A percentile compares a stretch with the other conserved stretches of the same genome.
Conservation (phyloP, 2,797 vertebrate species). For the Myotis findleyi region DNA sequence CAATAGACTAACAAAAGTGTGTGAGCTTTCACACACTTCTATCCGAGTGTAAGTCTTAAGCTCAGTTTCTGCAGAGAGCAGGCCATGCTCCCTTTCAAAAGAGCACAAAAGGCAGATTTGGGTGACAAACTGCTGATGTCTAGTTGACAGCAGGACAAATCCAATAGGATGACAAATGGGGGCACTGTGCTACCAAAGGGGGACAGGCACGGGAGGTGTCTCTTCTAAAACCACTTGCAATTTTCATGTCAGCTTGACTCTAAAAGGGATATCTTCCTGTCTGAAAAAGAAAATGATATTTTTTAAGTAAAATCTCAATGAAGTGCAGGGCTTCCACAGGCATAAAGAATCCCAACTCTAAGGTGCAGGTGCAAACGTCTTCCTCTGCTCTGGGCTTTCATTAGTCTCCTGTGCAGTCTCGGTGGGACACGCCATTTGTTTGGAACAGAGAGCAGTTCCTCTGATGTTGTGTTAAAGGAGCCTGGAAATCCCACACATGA, state of each 20-base stretch:
- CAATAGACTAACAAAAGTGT: background rate
- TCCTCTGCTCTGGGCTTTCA: background rate
- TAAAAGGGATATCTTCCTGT: background rate
- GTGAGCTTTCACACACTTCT: background rate
- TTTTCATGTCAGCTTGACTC: background rate
- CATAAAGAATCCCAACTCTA: background rate
- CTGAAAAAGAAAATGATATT: background rate
- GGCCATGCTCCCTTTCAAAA: background rate
- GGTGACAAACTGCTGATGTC: background rate
- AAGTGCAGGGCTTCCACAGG: background rate
- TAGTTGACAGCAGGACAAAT: background rate
- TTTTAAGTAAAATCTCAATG: constrained; percentile 21
- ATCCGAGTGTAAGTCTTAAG: background rate
- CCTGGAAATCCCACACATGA: background rate
- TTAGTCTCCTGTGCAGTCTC: background rate
- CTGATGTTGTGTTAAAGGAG: background rate
- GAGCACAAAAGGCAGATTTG: background rate
- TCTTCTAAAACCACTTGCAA: background rate
- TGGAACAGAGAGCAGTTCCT: background rate
- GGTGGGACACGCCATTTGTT: background rate
- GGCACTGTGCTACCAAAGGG: background rate
- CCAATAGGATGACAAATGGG: background rate
- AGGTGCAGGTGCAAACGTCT: background rate
- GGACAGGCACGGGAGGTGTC: rapidly evolving
- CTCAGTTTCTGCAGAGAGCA: background rate